Evolutionary conservation across 2,888 invertebrate species (phyloP), one percentile per base, ranked within the genome.

Genomic region (Drosophila engyochracea): DNA sequence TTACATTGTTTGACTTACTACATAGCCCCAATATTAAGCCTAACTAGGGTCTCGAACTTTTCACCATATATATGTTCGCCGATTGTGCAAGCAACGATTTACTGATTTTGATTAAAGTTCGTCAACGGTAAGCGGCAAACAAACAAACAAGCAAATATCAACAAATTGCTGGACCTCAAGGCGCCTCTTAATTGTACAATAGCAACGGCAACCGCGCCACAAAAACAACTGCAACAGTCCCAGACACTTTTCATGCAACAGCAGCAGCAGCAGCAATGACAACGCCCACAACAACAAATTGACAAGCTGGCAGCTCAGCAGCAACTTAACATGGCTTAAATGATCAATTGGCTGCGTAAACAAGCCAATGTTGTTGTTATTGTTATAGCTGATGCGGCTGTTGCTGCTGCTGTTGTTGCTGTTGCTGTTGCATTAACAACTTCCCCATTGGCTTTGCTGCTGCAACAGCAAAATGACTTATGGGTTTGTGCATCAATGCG

Each of bases 281-380:
- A 77, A 82, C 91, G 82, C 88, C 90, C 86, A 86, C 86, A 74
- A 85, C 64, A 73, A 76, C 71, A 82, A 83, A 76, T 75, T 82
- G 88, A 74, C 83, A 82, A 70, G 61, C 74, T 62, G 55, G 53
- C 66, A 44, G 71, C 37, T 72, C 37, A 61, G 57, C 71, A 72
- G 70, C 76, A 76, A 70, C 84, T 79, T 74, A 74, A 77, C 84
- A 79, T 77, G 86, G 86, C 90, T 83, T 89, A 90, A 90, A 90
- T 89, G 86, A 86, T 85, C 90, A 85, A 85, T 85, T 90, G 85
- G 79, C 85, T 76, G 83, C 85, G 79, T 76, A 83, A 90, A 82
- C 82, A 76, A 67, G 64, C 58, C 62, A 58, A 57, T 53, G 76
- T 64, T 73, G 70, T 70, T 74, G 61, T 39, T 72, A 65, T 35